A percentile compares a stretch with the other conserved stretches of the same genome.
Conservation (phyloP, 2,888 invertebrate genomes). For the Scaptomyza tumidula region DNA sequence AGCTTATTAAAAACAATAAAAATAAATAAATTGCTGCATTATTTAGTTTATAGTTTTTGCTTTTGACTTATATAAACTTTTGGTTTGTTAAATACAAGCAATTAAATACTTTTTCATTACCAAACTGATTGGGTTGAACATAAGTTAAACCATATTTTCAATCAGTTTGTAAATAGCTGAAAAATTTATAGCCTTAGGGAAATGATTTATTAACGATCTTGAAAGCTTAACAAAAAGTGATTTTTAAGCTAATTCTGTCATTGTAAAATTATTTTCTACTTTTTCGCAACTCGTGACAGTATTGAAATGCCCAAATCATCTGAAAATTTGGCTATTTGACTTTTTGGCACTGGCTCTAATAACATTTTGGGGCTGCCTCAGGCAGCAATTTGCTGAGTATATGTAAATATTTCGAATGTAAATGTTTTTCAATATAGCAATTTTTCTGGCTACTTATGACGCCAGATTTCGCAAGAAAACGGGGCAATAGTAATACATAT, state of each 20-base stretch:
- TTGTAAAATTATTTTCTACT: not conserved
- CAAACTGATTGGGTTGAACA: not conserved
- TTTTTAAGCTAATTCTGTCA: not conserved
- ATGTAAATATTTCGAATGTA: conserved; percentile 18
- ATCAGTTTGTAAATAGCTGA: too few species aligned
- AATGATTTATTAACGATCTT: not conserved
- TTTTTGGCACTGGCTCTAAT: conserved; percentile 38
- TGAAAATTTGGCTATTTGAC: conserved; percentile 41
- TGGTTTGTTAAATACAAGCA: not conserved
- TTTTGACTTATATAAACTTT: conserved; percentile 19
- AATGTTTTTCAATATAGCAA: conserved; percentile 43
- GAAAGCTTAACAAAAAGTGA: not conserved
- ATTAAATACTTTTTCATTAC: conserved; percentile 8
- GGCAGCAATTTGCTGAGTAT: not conserved
- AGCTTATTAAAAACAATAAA: conserved; percentile 28
- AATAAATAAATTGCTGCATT: not conserved
- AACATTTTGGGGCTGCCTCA: conserved; percentile 8
- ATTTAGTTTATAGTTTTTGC: not conserved
- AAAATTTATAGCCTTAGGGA: not conserved
- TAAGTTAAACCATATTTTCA: not conserved
- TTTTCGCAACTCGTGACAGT: not conserved
- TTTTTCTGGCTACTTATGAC: conserved; percentile 41
- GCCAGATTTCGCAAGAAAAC: conserved; percentile 46
- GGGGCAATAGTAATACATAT: conserved; percentile 2
- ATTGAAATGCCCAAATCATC: not conserved